Conservation (phyloP, 2,888 invertebrate genomes). For the Mythimna lalbum region DNA sequence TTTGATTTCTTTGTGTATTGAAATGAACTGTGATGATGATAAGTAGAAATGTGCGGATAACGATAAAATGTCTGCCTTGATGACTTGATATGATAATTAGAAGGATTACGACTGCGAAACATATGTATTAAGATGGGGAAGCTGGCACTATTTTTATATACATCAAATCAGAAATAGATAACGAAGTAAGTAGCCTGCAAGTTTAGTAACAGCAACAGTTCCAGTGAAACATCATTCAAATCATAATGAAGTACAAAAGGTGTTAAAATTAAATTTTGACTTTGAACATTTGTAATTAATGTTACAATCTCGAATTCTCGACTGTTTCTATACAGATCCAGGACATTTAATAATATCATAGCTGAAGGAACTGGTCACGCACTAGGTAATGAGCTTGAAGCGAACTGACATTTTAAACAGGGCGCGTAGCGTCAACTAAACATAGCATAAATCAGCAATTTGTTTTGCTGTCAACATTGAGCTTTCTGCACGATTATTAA, state of each 20-base stretch:
- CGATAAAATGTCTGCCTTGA: neutral
- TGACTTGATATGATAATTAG: no score
- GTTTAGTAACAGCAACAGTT: neutral
- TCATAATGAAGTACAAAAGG: neutral
- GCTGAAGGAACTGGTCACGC: conserved; percentile 31
- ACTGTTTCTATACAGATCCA: neutral
- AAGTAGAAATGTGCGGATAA: neutral
- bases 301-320: neutral
- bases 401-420: conserved; percentile 29
- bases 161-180: no score
- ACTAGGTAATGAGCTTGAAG: conserved; percentile 37
- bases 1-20: conserved; percentile 7
- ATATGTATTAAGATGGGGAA: neutral
- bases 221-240: neutral
- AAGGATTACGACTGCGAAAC: no score
- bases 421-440: conserved; percentile 15
- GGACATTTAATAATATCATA: neutral
- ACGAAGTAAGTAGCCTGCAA: neutral
- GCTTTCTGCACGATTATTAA: conserved; percentile 28
- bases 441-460: conserved; percentile 33
- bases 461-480: conserved; percentile 42
- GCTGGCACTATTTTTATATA: no score
- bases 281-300: conserved; percentile 2
- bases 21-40: neutral
- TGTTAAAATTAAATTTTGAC: neutral